Evolutionary conservation across 2,113 vertebrate species (phyloP).

Genomic region (Orycteropus afer): DNA sequence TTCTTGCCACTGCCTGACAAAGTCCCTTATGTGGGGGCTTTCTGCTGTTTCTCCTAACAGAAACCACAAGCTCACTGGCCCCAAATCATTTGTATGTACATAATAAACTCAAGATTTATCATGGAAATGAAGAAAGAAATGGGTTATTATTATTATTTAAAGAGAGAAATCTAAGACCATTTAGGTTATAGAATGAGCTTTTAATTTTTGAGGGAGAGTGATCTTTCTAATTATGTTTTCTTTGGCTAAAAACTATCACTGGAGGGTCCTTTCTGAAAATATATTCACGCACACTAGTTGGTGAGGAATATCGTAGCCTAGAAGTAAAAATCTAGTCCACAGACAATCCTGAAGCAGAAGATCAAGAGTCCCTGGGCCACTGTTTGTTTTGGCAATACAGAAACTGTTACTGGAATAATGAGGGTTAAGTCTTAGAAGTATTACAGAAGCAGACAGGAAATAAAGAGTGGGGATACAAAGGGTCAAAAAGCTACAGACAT

Average conservation of each 20-base stretch:
- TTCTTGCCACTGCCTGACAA: neutral
- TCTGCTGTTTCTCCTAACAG: neutral
- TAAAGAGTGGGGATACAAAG: neutral
- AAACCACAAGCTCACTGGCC: neutral
- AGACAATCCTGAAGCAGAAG: neutral
- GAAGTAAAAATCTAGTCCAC: neutral
- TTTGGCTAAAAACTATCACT: slow-evolving; percentile 38
- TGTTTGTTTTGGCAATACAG: slow-evolving; percentile 10
- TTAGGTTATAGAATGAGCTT: slow-evolving; percentile 17
- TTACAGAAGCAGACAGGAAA: neutral
- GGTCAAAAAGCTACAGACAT: neutral
- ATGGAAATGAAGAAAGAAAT: neutral
- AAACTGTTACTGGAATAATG: neutral
- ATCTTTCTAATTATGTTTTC: slow-evolving; percentile 25
- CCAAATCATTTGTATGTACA: no score
- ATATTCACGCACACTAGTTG: neutral
- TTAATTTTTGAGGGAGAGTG: slow-evolving; percentile 3
- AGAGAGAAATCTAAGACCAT: neutral
- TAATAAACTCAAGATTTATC: neutral
- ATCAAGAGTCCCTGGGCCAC: neutral
- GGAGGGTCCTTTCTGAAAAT: neutral
- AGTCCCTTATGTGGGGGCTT: neutral
- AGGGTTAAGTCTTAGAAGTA: neutral
- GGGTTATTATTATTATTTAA: neutral
- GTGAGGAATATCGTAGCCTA: neutral